These are phyloP conservation scores for Neotragus moschatus DNA, from an alignment of 2,113 vertebrate genomes.

Conservation along the genomic window DNA sequence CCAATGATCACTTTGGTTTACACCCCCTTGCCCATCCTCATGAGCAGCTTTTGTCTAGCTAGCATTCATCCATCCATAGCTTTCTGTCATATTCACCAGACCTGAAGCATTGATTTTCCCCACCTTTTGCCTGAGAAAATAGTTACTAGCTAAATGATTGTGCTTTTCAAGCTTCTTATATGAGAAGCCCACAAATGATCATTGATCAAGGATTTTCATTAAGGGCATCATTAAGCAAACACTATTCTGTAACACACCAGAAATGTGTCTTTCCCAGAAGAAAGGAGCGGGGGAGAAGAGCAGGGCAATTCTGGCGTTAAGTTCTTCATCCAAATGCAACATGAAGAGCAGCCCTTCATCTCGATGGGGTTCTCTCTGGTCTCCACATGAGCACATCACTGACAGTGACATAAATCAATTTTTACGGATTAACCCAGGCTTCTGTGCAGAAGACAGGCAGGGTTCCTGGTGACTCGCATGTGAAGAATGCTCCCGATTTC, in stretches of 20 bases:
- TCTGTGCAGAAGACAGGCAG: constrained; percentile 46
- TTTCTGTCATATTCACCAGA: constrained; percentile 37
- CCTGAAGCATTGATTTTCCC: neutral
- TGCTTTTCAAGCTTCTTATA: constrained; percentile 1
- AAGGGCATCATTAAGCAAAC: constrained; percentile 65
- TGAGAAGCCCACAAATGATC: constrained; percentile 44
- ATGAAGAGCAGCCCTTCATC: constrained; percentile 46
- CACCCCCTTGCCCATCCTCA: neutral
- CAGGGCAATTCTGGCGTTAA: constrained; percentile 15
- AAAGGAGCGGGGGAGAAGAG: neutral
- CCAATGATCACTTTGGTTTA: neutral
- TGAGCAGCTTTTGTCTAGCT: neutral
- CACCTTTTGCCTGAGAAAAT: constrained; percentile 34
- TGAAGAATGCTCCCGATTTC: constrained; percentile 36
- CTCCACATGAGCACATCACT: constrained; percentile 43
- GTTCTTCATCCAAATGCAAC: neutral
- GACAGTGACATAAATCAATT: constrained; percentile 65
- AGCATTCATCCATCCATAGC: neutral
- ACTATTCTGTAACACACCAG: constrained; percentile 42
- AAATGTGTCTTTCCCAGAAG: constrained; percentile 34
- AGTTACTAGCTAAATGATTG: constrained; percentile 48
- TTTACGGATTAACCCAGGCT: constrained; percentile 51
- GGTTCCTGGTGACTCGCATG: constrained; percentile 30
- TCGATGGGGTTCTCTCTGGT: constrained; percentile 2
- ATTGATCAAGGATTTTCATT: constrained; percentile 58